Conservation (phyloP, 2,888 invertebrate species). For the Athalia circularis region DNA sequence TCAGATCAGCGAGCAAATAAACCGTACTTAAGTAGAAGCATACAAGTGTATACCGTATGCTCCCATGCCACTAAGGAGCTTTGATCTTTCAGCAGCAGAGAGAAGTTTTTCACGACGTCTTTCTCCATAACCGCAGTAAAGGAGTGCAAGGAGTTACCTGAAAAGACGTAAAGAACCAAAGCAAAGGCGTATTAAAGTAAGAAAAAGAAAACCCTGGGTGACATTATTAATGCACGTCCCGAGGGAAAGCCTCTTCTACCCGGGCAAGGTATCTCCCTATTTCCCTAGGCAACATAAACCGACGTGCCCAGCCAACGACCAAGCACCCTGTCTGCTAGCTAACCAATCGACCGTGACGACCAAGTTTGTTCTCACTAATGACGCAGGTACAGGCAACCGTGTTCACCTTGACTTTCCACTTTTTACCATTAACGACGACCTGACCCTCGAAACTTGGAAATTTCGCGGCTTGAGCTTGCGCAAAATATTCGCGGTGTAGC, state of each 20-base stretch:
- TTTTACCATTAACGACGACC: slow-evolving; percentile 28
- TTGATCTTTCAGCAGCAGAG: slow-evolving; percentile 17
- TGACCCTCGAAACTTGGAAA: not conserved
- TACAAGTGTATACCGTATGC: not conserved
- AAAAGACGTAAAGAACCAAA: slow-evolving; percentile 2
- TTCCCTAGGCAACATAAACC: not conserved
- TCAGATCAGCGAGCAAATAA: slow-evolving; percentile 15
- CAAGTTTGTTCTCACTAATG: slow-evolving; percentile 27
- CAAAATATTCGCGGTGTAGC: slow-evolving; percentile 1
- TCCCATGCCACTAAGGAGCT: not conserved
- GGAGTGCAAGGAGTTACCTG: not conserved
- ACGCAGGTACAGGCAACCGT: slow-evolving; percentile 9
- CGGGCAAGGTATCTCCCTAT: not conserved
- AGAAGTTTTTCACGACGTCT: slow-evolving; percentile 29
- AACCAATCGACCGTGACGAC: slow-evolving; percentile 28
- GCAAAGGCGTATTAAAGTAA: slow-evolving; percentile 35
- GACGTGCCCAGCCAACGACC: not conserved
- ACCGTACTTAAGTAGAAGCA: not conserved
- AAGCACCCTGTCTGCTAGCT: slow-evolving; percentile 4
- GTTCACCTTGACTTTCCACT: slow-evolving; percentile 38
- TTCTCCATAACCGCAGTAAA: slow-evolving; percentile 29
- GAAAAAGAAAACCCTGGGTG: slow-evolving; percentile 28
- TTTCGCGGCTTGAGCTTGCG: not conserved
- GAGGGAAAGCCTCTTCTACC: slow-evolving; percentile 16
- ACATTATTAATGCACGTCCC: slow-evolving; percentile 41